Percentiles rank a stretch among this genome's conserved stretches.
Evolutionary conservation across 1,140 invertebrate genomes (phyloP).

Genomic region (Pectinophora gossypiella): DNA sequence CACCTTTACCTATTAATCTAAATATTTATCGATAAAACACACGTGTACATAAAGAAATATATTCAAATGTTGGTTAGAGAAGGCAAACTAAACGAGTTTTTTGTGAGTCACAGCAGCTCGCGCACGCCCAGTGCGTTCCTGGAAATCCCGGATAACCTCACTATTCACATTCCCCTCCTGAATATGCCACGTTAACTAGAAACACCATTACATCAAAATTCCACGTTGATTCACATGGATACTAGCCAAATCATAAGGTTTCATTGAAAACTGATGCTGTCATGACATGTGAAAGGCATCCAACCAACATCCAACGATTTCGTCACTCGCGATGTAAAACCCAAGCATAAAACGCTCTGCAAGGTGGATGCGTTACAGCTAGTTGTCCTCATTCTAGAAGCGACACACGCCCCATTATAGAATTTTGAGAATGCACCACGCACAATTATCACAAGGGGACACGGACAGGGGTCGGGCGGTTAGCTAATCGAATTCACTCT

Average conservation of each 20-base stretch:
- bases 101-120: conserved; percentile 1
- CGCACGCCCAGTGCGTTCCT: conserved; percentile 7
- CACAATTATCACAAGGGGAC: conserved; percentile 17
- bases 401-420: conserved; percentile 9
- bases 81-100: conserved; percentile 1
- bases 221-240: background rate
- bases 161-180: background rate
- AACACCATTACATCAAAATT: background rate
- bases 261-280: conserved; percentile 1
- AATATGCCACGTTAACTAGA: background rate
- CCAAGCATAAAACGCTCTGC: background rate
- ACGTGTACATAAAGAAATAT: background rate
- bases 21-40: background rate
- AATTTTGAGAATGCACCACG: conserved; percentile 20
- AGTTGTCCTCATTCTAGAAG: background rate
- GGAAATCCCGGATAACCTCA: conserved; percentile 22
- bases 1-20: background rate
- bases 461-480: conserved; percentile 14
- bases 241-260: background rate
- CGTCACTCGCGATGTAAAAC: background rate
- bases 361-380: background rate
- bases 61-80: background rate
- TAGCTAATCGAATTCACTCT: conserved; percentile 16
- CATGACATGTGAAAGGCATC: conserved; percentile 3
- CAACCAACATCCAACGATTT: background rate